phyloP scores from a whole-genome alignment of 2,113 vertebrate genomes.

The Gyps fulvus region DNA sequence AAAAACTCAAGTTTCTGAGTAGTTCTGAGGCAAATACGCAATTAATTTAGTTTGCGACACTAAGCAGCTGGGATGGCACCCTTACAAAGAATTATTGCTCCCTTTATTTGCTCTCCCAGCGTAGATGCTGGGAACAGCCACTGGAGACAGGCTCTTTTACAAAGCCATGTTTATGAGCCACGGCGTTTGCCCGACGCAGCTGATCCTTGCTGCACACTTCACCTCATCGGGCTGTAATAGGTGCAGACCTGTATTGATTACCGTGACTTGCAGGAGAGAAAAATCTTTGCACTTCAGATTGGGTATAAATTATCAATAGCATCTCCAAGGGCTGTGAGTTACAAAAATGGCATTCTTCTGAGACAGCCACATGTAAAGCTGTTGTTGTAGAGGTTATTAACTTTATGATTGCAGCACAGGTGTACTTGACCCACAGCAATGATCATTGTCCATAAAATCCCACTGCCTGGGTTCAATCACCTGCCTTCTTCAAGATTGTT shows the following conservation, averaged over 20 bases:
- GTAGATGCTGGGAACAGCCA: not conserved
- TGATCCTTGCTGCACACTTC: slow-evolving; percentile 66
- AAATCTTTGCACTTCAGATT: slow-evolving; percentile 62
- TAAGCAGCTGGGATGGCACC: not conserved
- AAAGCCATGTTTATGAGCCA: not conserved
- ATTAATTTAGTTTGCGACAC: not conserved
- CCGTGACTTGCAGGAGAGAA: slow-evolving; percentile 54
- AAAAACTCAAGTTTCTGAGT: not conserved
- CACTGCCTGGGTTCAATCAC: slow-evolving; percentile 12
- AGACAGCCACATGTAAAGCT: slow-evolving; percentile 70
- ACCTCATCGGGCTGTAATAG: slow-evolving; percentile 67
- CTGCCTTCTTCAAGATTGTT: slow-evolving; percentile 64
- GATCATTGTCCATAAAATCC: slow-evolving; percentile 65
- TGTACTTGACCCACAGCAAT: slow-evolving; percentile 80
- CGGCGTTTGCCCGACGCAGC: not conserved
- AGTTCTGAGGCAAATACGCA: not conserved
- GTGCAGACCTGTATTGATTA: slow-evolving; percentile 74
- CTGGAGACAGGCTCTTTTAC: not conserved
- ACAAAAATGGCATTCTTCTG: slow-evolving; percentile 66
- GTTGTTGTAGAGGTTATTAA: slow-evolving; percentile 76
- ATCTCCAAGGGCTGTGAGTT: slow-evolving; percentile 71
- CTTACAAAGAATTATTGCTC: not conserved
- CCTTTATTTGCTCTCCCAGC: not conserved
- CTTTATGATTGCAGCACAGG: slow-evolving; percentile 77
- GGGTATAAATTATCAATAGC: slow-evolving; percentile 84